These are phyloP conservation scores for Drosophila nigricruria DNA, from an alignment of 2,888 invertebrate genomes.

Conservation along the genomic window DNA sequence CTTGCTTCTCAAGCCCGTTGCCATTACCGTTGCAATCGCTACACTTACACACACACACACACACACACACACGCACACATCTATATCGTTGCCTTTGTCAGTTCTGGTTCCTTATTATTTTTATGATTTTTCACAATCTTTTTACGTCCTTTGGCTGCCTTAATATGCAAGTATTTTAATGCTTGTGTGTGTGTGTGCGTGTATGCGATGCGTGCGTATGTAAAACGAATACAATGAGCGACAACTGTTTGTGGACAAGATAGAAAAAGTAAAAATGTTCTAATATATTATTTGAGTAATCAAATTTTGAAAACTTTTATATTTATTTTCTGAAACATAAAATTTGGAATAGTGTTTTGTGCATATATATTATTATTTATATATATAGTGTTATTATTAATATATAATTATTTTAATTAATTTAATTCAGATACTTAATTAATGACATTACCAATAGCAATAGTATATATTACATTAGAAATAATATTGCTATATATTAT, in stretches of 20 bases:
- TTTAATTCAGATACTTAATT: no score
- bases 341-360: background rate
- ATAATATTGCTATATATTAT: no score
- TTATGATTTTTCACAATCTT: constrained; percentile 64
- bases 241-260: background rate
- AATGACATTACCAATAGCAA: no score
- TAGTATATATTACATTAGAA: no score
- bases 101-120: constrained; percentile 75
- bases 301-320: background rate
- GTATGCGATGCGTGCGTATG: constrained; percentile 16
- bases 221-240: constrained; percentile 26
- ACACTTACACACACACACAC: background rate
- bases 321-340: background rate
- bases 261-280: background rate
- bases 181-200: constrained; percentile 17
- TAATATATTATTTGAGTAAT: background rate
- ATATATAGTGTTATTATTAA: background rate
- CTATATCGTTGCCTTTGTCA: constrained; percentile 39
- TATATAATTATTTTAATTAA: background rate
- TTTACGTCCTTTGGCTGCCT: constrained; percentile 61
- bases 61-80: background rate
- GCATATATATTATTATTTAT: background rate
- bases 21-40: constrained; percentile 35
- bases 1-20: constrained; percentile 13
- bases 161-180: constrained; percentile 28